Conservation (phyloP, 1,140 invertebrate species). For the Rhopalosiphum maidis region DNA sequence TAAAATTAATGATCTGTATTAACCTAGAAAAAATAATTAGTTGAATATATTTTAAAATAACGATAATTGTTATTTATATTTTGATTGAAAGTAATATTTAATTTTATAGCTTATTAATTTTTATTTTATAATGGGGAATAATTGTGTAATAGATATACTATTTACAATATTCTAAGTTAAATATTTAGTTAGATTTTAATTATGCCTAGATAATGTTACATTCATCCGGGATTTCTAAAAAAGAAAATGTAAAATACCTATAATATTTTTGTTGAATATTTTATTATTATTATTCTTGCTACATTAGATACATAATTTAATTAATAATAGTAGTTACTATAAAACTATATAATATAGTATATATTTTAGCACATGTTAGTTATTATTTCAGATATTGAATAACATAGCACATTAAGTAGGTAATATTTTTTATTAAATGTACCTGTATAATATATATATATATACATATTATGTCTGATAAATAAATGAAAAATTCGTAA, state of each 20-base stretch:
- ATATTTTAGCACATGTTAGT: not conserved
- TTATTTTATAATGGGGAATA: not conserved
- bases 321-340: not conserved
- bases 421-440: not conserved
- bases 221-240: too few relatives aligned
- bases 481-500: not conserved
- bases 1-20: not conserved
- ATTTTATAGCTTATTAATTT: not conserved
- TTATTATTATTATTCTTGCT: not conserved
- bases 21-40: not conserved
- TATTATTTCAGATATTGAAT: not conserved
- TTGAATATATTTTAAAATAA: not conserved
- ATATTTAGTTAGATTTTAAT: not conserved
- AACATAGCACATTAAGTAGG: not conserved
- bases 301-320: not conserved
- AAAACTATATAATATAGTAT: not conserved
- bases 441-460: too few relatives aligned
- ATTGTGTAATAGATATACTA: not conserved
- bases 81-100: not conserved
- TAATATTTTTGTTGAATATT: not conserved
- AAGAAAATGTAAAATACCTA: too few relatives aligned
- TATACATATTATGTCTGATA: not conserved
- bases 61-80: not conserved
- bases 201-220: not conserved
- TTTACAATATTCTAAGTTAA: not conserved